Evolutionary conservation across 1,140 invertebrate species (phyloP).

Genomic region (Arion vulgaris): DNA sequence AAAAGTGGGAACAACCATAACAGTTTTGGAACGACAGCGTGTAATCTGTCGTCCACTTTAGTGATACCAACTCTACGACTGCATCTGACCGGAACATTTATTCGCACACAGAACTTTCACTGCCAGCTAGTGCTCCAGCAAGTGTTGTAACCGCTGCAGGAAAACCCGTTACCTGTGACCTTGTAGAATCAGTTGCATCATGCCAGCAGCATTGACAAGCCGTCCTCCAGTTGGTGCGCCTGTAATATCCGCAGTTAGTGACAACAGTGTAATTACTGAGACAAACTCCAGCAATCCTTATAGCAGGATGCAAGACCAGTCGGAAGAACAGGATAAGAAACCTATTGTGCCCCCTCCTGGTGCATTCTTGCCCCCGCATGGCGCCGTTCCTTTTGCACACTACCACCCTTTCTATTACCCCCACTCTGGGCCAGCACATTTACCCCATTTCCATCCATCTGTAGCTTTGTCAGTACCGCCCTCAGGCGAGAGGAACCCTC

Average conservation of each 20-base stretch:
- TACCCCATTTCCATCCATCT: conserved; percentile 26
- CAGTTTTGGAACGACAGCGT: neutral
- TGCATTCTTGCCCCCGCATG: conserved; percentile 14
- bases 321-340: conserved; percentile 44
- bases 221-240: neutral
- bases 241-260: neutral
- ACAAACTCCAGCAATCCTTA: neutral
- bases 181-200: conserved; percentile 18
- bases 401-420: conserved; percentile 73
- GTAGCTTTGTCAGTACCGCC: conserved; percentile 9
- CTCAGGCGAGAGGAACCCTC: conserved; percentile 13
- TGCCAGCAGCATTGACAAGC: neutral
- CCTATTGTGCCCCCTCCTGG: conserved; percentile 26
- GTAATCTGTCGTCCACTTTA: conserved; percentile 26
- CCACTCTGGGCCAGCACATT: conserved; percentile 34
- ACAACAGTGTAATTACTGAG: neutral
- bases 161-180: conserved; percentile 14
- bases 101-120: conserved; percentile 40
- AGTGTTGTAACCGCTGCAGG: neutral
- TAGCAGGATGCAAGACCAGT: conserved; percentile 27
- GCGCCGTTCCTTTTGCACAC: conserved; percentile 30
- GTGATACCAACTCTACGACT: conserved; percentile 35
- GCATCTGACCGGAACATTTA: conserved; percentile 47
- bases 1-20: neutral
- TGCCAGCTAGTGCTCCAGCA: neutral